Evolutionary conservation across 2,797 vertebrate genomes (phyloP).

Genomic region (Enoplosus armatus): DNA sequence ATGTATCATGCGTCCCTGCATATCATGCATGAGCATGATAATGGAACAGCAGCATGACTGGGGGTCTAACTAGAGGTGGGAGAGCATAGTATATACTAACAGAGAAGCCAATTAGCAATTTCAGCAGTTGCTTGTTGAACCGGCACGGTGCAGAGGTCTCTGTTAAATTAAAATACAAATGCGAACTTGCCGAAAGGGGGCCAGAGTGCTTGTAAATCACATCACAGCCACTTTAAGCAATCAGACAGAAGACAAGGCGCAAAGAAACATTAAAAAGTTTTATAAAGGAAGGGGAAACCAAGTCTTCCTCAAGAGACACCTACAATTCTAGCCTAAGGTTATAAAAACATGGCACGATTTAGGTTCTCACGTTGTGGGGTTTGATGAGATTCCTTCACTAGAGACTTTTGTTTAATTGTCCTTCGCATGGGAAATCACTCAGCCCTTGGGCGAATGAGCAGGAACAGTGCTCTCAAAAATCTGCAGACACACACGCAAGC

Average conservation of each 20-base stretch:
- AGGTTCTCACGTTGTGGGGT: conserved; percentile 45
- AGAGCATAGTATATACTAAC: conserved; percentile 41
- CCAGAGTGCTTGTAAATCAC: conserved; percentile 60
- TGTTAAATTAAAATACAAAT: conserved; percentile 67
- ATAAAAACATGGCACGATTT: conserved; percentile 56
- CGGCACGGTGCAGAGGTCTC: conserved; percentile 46
- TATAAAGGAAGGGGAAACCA: conserved; percentile 31
- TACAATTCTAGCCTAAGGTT: conserved; percentile 50
- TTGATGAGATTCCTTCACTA: conserved; percentile 70
- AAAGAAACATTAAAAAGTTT: conserved; percentile 41
- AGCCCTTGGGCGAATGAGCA: conserved; percentile 60
- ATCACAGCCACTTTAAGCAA: conserved; percentile 51
- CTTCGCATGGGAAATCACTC: conserved; percentile 69
- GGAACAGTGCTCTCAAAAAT: conserved; percentile 47
- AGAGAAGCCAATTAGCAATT: conserved; percentile 64
- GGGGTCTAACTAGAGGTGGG: conserved; percentile 52
- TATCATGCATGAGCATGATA: conserved; percentile 50
- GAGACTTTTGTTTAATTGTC: conserved; percentile 78
- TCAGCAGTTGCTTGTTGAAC: conserved; percentile 63
- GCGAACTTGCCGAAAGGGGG: conserved; percentile 51
- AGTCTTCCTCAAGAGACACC: conserved; percentile 59
- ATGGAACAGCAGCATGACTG: conserved; percentile 54
- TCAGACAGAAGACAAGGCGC: conserved; percentile 39
- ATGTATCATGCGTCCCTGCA: conserved; percentile 53
- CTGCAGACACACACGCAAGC: conserved; percentile 35